Evolutionary conservation across 2,113 vertebrate species (phyloP), one percentile per base, ranked within the genome.

Genomic region (Synodontis membranacea): DNA sequence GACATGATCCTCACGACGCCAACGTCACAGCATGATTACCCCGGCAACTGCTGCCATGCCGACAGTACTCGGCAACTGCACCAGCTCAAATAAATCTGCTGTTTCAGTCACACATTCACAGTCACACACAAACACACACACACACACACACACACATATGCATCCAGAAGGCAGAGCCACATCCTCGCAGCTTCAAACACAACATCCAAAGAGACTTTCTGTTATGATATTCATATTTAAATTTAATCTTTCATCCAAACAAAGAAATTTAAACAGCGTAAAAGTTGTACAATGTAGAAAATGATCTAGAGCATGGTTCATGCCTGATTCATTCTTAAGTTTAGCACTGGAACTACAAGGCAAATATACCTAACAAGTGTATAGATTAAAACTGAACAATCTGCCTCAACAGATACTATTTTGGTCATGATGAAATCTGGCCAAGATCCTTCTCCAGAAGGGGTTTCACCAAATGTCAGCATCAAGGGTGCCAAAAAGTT

Each of bases 1-100:
- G 44, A 82, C 19, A 44, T 42, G 42, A 89, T 87, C 83, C 64
- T 87, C 54, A 31, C 44, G 8, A 68, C 78, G 74, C 42, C 68
- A 87, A 78, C 48, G 37, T 44, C 58, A 23, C 34, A 82, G 85
- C 79, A 46, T 46, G 80, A 78, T 84, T 52, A 85, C 58, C 85
- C 88, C 39, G 4, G 66, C 82, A 62, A 87, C 88, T 2, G 86
- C 86, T 82, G 54, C 83, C 88, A 89, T 87, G 88, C 60, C 54
- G 25, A 84, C 66, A 37, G 87, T 72, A 82, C 79, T 17, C 60
- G 34, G 78, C 75, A 82, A 66, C 76, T 37, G 34, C 85, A 87
- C 82, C 62, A 52, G 62, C 58, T 80, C 52, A 39, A 31, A 37
- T 28, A 28, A 58, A 4, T 56, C 78, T 42, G 19, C 50, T 54